These are phyloP conservation scores for Pandemis heparana DNA, from an alignment of 2,888 invertebrate species.

Conservation along the genomic window DNA sequence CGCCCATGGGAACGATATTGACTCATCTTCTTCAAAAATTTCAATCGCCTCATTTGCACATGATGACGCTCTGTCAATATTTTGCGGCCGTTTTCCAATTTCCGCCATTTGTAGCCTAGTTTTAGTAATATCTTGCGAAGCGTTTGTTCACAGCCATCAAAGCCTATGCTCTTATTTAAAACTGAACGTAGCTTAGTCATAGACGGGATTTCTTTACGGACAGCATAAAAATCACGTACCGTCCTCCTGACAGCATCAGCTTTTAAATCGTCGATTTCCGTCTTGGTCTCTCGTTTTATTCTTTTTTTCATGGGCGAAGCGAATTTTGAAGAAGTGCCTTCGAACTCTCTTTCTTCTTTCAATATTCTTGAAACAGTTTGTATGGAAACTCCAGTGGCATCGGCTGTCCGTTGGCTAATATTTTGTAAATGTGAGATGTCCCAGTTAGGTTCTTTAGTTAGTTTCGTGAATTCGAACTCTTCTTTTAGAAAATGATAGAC, in stretches of 20 bases:
- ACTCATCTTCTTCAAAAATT: constrained; percentile 45
- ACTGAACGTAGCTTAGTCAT: constrained; percentile 44
- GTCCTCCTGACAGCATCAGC: background rate
- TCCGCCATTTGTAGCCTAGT: constrained; percentile 47
- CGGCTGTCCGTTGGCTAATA: constrained; percentile 44
- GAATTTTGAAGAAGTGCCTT: background rate
- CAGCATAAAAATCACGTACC: background rate
- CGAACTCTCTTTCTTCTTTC: constrained; percentile 45
- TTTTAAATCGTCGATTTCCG: background rate
- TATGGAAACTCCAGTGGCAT: constrained; percentile 44
- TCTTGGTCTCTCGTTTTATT: background rate
- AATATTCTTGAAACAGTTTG: constrained; percentile 44
- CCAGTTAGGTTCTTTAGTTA: constrained; percentile 41
- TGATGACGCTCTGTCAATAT: constrained; percentile 46
- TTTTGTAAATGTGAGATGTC: constrained; percentile 45
- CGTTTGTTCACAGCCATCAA: constrained; percentile 47
- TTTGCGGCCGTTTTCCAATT: constrained; percentile 46
- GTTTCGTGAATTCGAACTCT: constrained; percentile 46
- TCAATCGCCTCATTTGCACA: constrained; percentile 45
- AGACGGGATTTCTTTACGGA: constrained; percentile 45
- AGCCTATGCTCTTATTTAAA: constrained; percentile 46
- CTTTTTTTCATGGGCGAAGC: background rate
- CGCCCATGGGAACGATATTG: constrained; percentile 45
- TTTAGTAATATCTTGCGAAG: constrained; percentile 45
- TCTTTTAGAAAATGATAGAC: constrained; percentile 45